Percentiles rank a stretch among this genome's conserved stretches.
phyloP scores from a whole-genome alignment of 1,140 invertebrate genomes.

The Caenorhabditis latens region DNA sequence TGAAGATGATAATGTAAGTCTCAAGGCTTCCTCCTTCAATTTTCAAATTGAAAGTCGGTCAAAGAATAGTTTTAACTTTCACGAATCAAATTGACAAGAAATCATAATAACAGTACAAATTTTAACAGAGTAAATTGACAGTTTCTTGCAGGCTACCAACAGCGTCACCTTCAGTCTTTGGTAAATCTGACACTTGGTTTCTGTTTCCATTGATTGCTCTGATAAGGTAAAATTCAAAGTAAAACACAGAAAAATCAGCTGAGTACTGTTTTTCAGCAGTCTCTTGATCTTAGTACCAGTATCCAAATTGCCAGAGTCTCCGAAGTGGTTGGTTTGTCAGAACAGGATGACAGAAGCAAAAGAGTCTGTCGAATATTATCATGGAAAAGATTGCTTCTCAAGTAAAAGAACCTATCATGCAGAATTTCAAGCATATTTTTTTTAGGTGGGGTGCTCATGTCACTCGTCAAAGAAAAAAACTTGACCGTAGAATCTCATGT shows the following conservation, averaged over 20 bases:
- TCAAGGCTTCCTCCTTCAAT: neutral
- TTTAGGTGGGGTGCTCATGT: neutral
- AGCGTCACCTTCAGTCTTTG: slow-evolving; percentile 3
- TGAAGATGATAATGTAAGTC: neutral
- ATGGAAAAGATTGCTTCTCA: neutral
- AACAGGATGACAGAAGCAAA: slow-evolving; percentile 1
- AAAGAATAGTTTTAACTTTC: neutral
- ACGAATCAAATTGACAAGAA: neutral
- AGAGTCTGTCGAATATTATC: neutral
- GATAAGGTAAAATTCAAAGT: neutral
- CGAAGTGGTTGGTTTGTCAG: slow-evolving; percentile 14
- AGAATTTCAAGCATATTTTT: too few species aligned
- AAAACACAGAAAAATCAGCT: neutral
- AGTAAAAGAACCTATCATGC: neutral
- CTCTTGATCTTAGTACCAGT: neutral
- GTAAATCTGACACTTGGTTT: slow-evolving; percentile 31
- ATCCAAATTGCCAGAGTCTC: neutral
- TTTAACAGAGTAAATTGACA: neutral
- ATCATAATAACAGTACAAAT: neutral
- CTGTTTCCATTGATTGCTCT: slow-evolving; percentile 10
- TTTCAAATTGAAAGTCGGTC: neutral
- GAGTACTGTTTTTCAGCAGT: neutral
- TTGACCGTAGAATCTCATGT: neutral
- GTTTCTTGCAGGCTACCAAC: neutral
- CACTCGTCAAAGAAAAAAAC: neutral